Evolutionary conservation across 1,140 invertebrate species (phyloP), one percentile per base, ranked within the genome.

Genomic region (Orchesella cincta): DNA sequence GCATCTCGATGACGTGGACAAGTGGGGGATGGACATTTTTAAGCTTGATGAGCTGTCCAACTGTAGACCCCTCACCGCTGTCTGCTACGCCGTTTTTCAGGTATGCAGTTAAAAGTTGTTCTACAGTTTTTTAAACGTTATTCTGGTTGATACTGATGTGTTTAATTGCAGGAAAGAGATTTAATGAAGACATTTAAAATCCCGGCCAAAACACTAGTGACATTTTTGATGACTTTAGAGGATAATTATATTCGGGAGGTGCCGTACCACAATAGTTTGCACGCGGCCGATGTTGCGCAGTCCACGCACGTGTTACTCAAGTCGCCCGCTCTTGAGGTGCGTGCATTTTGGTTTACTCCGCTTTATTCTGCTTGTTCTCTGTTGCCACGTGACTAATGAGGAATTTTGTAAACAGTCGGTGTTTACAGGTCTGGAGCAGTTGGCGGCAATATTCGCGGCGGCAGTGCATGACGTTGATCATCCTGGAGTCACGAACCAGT

Each of bases 391-490:
- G n/a, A n/a, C n/a, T n/a, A n/a, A n/a, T n/a, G n/a, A n/a, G n/a
- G n/a, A n/a, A n/a, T 57, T 57, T 57, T 57, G 3, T 23, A 3
- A n/a, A 3, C 86, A 92, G 90, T 94, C 93, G 82, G 95, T 98
- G 36, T 95, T 98, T 84, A 97, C 94, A 31, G 93, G 94, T 36
- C 86, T 98, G 78, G 96, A 98, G 87, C 92, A 96, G 76, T 93
- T 96, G 82, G 95, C 97, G n/a, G 94, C 97, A 12, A 87, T 99
- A 28, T 97, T 99, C 84, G 97, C 97, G 33, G 97, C 98, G 12
- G 95, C 96, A 76, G 93, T 98, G 83, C 98, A 99, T 86, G 98
- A 99, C 87, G 93, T 99, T 71, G 97, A 99, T 87, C 97, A 99
- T 90, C 97, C 97, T 54, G 97, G 67, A 80, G 91, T 98, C 83